These are phyloP conservation scores for Piaya cayana DNA, from an alignment of 2,113 vertebrate species.

Conservation along the genomic window DNA sequence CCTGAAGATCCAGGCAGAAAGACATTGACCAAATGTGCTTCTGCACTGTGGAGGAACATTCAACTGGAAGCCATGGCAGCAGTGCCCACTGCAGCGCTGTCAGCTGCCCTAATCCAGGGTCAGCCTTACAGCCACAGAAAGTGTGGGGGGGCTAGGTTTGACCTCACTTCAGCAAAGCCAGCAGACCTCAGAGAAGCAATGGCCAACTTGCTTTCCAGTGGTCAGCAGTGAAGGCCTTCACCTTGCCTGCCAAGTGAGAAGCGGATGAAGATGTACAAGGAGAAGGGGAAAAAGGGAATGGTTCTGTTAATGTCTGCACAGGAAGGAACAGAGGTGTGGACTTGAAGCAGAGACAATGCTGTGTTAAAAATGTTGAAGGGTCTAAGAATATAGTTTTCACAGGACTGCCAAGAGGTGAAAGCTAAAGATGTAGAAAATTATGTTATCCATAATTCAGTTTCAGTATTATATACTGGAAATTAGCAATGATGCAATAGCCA, in stretches of 20 bases:
- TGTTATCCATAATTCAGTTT: constrained; percentile 6
- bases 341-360: background rate
- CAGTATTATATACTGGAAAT: constrained; percentile 27
- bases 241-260: background rate
- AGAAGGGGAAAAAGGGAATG: background rate
- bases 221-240: background rate
- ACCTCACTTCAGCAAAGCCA: background rate
- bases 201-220: background rate
- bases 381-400: constrained; percentile 12
- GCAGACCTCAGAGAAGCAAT: background rate
- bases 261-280: background rate
- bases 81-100: rapidly evolving
- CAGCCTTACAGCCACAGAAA: background rate
- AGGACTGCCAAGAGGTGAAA: constrained; percentile 2
- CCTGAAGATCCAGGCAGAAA: background rate
- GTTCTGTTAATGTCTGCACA: background rate
- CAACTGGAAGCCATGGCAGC: background rate
- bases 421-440: constrained; percentile 39
- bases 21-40: background rate
- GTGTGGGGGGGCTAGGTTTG: background rate
- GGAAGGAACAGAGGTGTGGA: background rate
- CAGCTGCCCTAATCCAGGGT: rapidly evolving
- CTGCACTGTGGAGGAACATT: background rate
- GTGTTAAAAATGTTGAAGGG: background rate
- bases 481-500: constrained; percentile 16